Base-by-base conservation (phyloP, 92 coral and sea anemone genomes). In the Montipora capitata region DNA sequence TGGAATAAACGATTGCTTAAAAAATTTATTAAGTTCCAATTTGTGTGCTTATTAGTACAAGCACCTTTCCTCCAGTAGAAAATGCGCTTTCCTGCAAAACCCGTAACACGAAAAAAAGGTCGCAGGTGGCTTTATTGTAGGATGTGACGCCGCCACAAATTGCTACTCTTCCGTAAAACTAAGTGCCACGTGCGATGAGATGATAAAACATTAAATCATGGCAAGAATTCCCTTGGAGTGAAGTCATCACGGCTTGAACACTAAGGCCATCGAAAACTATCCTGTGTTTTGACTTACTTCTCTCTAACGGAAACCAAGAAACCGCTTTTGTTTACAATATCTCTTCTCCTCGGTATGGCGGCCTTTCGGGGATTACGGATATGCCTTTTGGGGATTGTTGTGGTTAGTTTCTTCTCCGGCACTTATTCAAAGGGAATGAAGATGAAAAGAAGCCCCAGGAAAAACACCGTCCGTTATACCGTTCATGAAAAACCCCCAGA, bases 401-500 rank as follows among this genome's bases (percentile, higher is more conserved):
- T 91, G 66, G 82, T 75, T 76, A 87, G 88, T 87, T 81, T 91
- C 18, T 63, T 73, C 64, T 54, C 74, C 67, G 83, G 78, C 57
- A 93, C 76, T 81, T 75, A 68, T 51, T 77, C 98, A 40, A 90
- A 69, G 75, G 88, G 84, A 40, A 82, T 64, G 18, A 90, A 83
- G 82, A 76, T 57, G 63, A 91, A 91, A 42, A 80, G 94, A 68
- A 91, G 92, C 92, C 64, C 89, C 16, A 70, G 93, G 16, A 90
- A 90, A 78, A 82, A 76, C 44, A 52, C 94, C 40, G 93, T 89
- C 82, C 95, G 98, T 42, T 95, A 91, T 65, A 93, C 98, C 14
- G 98, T 95, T 68, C 98, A 95, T 91, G 98, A 95, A 74, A 95
- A 88, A 80, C 97, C 96, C 49, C 97, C 94, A 43, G 98, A 93